Evolutionary conservation across 2,113 vertebrate genomes (phyloP).

Genomic region (Tragelaphus strepsiceros): DNA sequence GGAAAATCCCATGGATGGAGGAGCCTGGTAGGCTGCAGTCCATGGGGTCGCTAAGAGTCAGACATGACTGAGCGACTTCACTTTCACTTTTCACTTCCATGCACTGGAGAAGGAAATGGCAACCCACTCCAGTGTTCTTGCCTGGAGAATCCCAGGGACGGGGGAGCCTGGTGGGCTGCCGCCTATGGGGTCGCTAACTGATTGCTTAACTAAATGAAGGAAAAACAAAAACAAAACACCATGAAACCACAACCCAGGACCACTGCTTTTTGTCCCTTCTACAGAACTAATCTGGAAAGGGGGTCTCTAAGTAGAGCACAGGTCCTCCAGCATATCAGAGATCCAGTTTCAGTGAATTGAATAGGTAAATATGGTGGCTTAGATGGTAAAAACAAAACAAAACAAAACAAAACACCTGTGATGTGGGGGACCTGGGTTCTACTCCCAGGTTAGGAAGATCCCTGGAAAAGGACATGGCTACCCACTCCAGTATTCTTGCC

Average conservation of each 20-base stretch:
- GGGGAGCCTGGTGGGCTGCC: no score
- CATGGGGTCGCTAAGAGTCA: no score
- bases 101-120: no score
- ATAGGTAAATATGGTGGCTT: neutral
- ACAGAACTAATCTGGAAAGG: rapidly evolving
- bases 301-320: neutral
- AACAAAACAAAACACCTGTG: neutral
- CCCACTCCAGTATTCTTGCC: neutral
- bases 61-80: no score
- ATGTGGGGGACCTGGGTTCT: rapidly evolving
- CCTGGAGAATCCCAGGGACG: no score
- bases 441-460: neutral
- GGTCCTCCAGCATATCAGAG: no score
- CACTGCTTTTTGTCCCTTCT: neutral
- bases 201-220: neutral
- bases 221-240: neutral
- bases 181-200: neutral
- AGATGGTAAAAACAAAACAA: neutral
- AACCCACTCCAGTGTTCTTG: no score
- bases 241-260: rapidly evolving
- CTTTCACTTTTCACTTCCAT: no score
- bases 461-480: neutral
- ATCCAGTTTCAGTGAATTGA: neutral
- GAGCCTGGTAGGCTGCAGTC: no score
- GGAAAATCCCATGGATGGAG: no score